Evolutionary conservation across 2,113 vertebrate genomes (phyloP).

Genomic region (Nymphicus hollandicus): DNA sequence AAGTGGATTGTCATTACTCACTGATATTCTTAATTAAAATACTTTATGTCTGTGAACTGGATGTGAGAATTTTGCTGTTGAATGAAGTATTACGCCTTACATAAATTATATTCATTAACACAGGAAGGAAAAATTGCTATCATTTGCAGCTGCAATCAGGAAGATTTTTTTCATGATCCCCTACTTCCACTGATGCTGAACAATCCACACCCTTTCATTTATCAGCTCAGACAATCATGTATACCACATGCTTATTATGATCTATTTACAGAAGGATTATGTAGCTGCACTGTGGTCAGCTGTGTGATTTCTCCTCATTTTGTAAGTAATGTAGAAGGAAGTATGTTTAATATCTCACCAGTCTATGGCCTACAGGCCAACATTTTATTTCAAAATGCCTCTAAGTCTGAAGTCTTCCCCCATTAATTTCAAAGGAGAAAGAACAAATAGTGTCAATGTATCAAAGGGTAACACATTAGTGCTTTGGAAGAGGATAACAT

Average conservation of each 20-base stretch:
- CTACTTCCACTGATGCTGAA: not conserved
- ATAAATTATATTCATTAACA: constrained; percentile 27
- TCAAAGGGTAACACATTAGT: not conserved
- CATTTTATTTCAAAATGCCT: not conserved
- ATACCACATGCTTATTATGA: constrained; percentile 15
- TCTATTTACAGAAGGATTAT: constrained; percentile 36
- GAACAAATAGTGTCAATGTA: not conserved
- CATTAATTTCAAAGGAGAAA: not conserved
- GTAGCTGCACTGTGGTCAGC: constrained; percentile 25
- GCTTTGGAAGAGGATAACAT: not conserved
- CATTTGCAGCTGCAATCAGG: constrained; percentile 37
- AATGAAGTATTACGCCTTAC: constrained; percentile 51
- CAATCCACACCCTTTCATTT: constrained; percentile 32
- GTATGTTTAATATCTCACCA: not conserved
- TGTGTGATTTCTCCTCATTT: constrained; percentile 1
- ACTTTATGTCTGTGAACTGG: constrained; percentile 56
- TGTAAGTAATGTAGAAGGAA: not conserved
- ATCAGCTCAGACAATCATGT: constrained; percentile 2
- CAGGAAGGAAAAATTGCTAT: constrained; percentile 44
- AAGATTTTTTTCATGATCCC: constrained; percentile 7
- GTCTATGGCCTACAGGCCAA: not conserved
- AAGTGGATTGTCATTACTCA: constrained; percentile 42
- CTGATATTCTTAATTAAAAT: constrained; percentile 65
- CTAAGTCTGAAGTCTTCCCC: not conserved
- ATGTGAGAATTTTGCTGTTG: constrained; percentile 54